These are phyloP conservation scores for Cliona cf. orientalis DNA, from an alignment of 37 sponge, comb jelly and placozoan genomes.

Conservation along the genomic window DNA sequence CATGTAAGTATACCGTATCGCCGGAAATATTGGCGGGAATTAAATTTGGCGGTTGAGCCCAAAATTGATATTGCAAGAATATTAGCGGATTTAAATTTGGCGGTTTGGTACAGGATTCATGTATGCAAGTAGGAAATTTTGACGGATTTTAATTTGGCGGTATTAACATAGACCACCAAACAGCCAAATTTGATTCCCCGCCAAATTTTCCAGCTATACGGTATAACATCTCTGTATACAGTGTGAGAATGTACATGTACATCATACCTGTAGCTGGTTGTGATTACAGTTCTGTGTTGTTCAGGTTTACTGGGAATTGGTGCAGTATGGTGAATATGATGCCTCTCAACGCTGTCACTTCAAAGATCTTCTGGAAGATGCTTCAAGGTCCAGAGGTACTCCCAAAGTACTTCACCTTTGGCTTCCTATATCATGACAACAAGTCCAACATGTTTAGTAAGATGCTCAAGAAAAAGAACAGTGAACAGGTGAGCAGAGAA, in stretches of 20 bases:
- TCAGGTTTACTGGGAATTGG: slow-evolving; percentile 70
- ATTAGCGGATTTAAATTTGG: too few species aligned
- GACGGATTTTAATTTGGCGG: too few species aligned
- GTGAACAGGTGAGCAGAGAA: slow-evolving; percentile 32
- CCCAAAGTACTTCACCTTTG: slow-evolving; percentile 27
- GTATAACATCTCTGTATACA: too few species aligned
- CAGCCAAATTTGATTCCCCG: too few species aligned
- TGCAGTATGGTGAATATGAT: slow-evolving; percentile 48
- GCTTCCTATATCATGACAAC: slow-evolving; percentile 15
- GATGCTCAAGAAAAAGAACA: slow-evolving; percentile 44
- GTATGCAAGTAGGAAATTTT: too few species aligned
- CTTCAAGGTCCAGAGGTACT: slow-evolving; percentile 62
- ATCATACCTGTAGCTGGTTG: background rate
- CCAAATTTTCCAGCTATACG: too few species aligned
- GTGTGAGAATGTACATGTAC: background rate
- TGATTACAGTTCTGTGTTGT: background rate
- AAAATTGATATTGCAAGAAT: too few species aligned
- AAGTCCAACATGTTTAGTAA: slow-evolving; percentile 27
- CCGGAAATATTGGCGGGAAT: too few species aligned
- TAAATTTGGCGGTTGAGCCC: too few species aligned
- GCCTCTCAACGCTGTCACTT: slow-evolving; percentile 37
- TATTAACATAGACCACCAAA: too few species aligned
- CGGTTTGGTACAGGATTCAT: too few species aligned
- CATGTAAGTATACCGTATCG: too few species aligned
- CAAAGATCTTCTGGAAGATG: slow-evolving; percentile 59